A percentile compares a stretch with the other conserved stretches of the same genome.
Evolutionary conservation across 2,113 vertebrate species (phyloP).

Genomic region (Orcinus orca): DNA sequence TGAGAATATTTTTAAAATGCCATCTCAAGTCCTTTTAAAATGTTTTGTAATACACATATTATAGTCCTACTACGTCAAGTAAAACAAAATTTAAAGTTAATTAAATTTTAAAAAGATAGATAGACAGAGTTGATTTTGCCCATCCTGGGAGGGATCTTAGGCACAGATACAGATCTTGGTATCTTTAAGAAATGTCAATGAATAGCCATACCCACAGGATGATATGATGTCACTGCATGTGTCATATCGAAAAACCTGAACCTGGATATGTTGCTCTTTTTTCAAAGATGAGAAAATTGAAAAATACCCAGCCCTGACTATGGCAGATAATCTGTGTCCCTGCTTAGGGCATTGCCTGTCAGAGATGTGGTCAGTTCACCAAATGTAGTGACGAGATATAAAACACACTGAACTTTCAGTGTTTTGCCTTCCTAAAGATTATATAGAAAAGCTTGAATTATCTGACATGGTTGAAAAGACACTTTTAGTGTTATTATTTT

Average conservation of each 20-base stretch:
- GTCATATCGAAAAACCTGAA: neutral
- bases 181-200: neutral
- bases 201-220: neutral
- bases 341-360: constrained; percentile 31
- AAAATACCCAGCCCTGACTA: neutral
- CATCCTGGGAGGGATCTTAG: neutral
- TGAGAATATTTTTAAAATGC: neutral
- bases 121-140: neutral
- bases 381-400: constrained; percentile 44
- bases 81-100: constrained; percentile 8
- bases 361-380: constrained; percentile 59
- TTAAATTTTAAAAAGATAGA: neutral
- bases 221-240: neutral
- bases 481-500: neutral
- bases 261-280: neutral
- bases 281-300: neutral
- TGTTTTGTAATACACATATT: neutral
- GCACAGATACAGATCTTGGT: neutral
- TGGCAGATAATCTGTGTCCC: neutral
- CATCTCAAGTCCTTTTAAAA: neutral
- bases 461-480: neutral
- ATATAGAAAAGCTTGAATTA: neutral
- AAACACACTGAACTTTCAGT: constrained; percentile 41
- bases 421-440: constrained; percentile 19
- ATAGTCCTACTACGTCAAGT: neutral